phyloP scores from a whole-genome alignment of 2,797 vertebrate species.

The Rhabdophis nuchalis region DNA sequence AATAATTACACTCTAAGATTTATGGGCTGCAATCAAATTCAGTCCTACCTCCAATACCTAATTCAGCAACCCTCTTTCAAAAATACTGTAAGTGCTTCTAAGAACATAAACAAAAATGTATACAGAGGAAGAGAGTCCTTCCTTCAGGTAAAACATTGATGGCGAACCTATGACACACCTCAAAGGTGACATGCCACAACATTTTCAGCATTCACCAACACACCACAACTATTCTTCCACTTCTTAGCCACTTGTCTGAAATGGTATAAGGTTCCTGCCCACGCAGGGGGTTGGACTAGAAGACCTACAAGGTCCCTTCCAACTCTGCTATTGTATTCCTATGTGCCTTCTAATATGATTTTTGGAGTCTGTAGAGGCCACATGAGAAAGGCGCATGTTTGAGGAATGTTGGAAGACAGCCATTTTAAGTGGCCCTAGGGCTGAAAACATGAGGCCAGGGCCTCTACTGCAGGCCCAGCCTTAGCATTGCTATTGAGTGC shows the following conservation, averaged over 20 bases:
- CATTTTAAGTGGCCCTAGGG: not conserved
- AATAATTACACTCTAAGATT: not conserved
- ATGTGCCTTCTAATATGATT: too few species aligned
- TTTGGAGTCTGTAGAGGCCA: not conserved
- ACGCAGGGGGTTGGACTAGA: too few species aligned
- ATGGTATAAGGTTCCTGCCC: too few species aligned
- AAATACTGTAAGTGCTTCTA: not conserved
- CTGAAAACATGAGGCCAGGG: not conserved
- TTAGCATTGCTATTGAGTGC: not conserved
- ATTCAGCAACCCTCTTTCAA: not conserved
- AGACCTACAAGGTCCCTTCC: too few species aligned
- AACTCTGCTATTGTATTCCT: too few species aligned
- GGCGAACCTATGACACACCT: too few species aligned
- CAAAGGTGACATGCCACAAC: too few species aligned
- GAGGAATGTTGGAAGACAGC: not conserved
- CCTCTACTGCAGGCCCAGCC: not conserved
- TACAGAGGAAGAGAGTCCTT: not conserved
- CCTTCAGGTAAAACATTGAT: too few species aligned
- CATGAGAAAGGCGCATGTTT: not conserved
- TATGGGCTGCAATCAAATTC: not conserved
- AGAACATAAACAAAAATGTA: not conserved
- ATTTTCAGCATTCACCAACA: too few species aligned
- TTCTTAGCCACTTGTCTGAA: too few species aligned
- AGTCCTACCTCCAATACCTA: not conserved
- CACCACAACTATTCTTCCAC: too few species aligned